Evolutionary conservation across 2,113 vertebrate species (phyloP), one percentile per base, ranked within the genome.

Genomic region (Zootoca vivipara): DNA sequence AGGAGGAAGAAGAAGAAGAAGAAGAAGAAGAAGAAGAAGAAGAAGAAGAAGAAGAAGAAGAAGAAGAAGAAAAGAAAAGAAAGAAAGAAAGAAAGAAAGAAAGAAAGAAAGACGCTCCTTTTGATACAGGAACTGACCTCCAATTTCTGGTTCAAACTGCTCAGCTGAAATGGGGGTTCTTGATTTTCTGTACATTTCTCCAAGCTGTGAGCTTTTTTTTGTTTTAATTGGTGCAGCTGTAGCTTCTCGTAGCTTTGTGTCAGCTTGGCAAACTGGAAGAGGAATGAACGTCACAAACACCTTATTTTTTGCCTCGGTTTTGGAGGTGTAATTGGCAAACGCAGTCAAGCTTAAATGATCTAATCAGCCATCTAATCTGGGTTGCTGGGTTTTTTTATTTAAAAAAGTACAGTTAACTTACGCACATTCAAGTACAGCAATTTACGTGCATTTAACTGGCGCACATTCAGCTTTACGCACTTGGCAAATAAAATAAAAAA

Each of bases 201-300:
- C 86, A 90, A 92, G 26, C 1, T 78, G 78, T 40, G 70, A 3
- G 78, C 20, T 58, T 84, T 95, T 56, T 70, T 95, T 90, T 95
- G 93, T 93, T 96, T 96, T 80, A 95, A 84, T 15, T 93, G 95
- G 82, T 96, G 91, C 16, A 93, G 93, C 85, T 93, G 94, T 74
- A 98, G 93, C 77, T 97, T 97, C 90, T 96, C 93, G 28, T 97
- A 98, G 93, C 89, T 96, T 22, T 87, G 92, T 75, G 94, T 95
- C 93, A 98, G 86, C 88, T 95, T 95, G 82, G 93, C 95, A 87
- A 98, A 95, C 97, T 98, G 86, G 74, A 94, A 96, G 95, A 46
- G 38, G 83, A 83, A 78, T 58, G n/a, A 92, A 93, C 2, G 82
- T 87, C 89, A 94, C n/a, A 90, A 87, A 78, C 75, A 35, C 85